Evolutionary conservation across 2,888 invertebrate species (phyloP).

Genomic region (Torymus auratus): DNA sequence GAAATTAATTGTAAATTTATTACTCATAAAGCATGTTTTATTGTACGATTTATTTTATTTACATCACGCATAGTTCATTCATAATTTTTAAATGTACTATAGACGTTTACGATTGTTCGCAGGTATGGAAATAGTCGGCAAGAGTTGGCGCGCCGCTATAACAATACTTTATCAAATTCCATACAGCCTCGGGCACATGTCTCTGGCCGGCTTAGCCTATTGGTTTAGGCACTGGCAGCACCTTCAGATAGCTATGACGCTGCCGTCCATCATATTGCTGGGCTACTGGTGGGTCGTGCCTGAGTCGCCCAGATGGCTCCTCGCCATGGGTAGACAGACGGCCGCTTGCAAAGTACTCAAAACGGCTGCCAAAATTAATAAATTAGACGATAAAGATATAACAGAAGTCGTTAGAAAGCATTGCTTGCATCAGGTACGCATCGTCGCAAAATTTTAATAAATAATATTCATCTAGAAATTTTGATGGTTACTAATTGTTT

Average conservation of each 20-base stretch:
- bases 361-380: constrained; percentile 79
- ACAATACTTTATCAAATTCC: constrained; percentile 84
- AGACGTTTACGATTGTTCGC: constrained; percentile 2
- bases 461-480: constrained; percentile 1
- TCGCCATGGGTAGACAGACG: constrained; percentile 82
- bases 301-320: constrained; percentile 89
- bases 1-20: too few relatives aligned
- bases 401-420: constrained; percentile 69
- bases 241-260: constrained; percentile 83
- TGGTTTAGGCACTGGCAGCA: constrained; percentile 83
- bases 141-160: constrained; percentile 79
- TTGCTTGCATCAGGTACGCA: constrained; percentile 70
- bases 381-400: constrained; percentile 68
- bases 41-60: too few relatives aligned
- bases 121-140: constrained; percentile 78
- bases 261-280: constrained; percentile 81
- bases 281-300: constrained; percentile 84
- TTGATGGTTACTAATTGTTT: not conserved
- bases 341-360: constrained; percentile 82
- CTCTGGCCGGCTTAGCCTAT: constrained; percentile 82
- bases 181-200: constrained; percentile 84
- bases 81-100: too few relatives aligned
- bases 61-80: too few relatives aligned
- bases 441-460: not conserved
- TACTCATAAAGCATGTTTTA: too few relatives aligned